Base-by-base conservation (phyloP, 2,888 invertebrate species). In the Cybosia mesomella region DNA sequence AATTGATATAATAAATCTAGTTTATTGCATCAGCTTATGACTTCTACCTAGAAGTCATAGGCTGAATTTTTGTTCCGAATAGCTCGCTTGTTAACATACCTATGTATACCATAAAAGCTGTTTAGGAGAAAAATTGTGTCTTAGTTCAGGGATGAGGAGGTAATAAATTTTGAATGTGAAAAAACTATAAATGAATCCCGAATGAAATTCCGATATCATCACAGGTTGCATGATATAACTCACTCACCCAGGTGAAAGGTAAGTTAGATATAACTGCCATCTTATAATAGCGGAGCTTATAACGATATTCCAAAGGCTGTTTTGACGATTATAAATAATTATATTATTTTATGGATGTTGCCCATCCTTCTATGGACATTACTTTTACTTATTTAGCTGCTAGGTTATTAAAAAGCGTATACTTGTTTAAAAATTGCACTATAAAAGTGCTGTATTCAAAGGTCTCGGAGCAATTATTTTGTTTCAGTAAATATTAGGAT, bases 341-440 rank as follows among this genome's bases (percentile, higher is more conserved):
- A 68, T 67, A 73, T 66, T 61, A 49, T 65, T 72, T 72, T 49
- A 72, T 72, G 73, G 74, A 57, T n/a, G 61, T 71, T 65, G 64
- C 59, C 68, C 64, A 71, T 63, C 22, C 22, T 70, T 68, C 67
- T 75, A 78, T 69, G 68, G 67, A 71, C 66, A 67, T 68, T 70
- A 65, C 58, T 63, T 64, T 58, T 58, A 58, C 65, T 72, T 74
- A 55, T 73, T 69, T 68, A 75, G 79, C 74, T 66, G 70, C 77
- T 77, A 83, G 71, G 70, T 79, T 76, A 73, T 69, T 71, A 66
- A 78, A 82, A 84, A 85, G 84, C 85, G 81, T 84, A 84, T 83
- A 84, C 78, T 77, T 77, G 34, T 72, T 73, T 77, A 80, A 84
- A 85, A 85, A 79, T 82, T 82, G 80, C 76, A 71, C 79, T 85